Percentiles rank a stretch among this genome's conserved stretches.
These are phyloP conservation scores for Nomada flava DNA, from an alignment of 2,888 invertebrate species.

Conservation along the genomic window DNA sequence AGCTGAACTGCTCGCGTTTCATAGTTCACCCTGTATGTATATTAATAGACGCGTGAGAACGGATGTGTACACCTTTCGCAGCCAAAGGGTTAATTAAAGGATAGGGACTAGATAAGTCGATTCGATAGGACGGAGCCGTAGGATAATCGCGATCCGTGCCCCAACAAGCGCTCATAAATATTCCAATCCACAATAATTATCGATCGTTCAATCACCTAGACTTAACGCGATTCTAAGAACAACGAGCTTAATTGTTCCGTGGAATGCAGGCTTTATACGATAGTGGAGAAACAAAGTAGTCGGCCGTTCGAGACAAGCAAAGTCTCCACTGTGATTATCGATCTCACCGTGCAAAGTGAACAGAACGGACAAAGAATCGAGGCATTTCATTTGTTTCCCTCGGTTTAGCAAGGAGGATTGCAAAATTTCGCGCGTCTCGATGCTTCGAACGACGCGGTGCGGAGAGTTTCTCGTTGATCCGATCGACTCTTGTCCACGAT, in stretches of 20 bases:
- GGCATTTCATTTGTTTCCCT: constrained; percentile 2
- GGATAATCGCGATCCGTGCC: neutral
- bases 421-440: constrained; percentile 1
- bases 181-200: neutral
- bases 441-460: neutral
- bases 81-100: no score
- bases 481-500: constrained; percentile 15
- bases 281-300: neutral
- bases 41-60: no score
- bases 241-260: constrained; percentile 1
- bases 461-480: neutral
- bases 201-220: constrained; percentile 6
- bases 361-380: neutral
- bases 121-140: neutral
- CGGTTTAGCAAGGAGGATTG: constrained; percentile 12
- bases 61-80: no score
- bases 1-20: no score
- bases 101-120: no score
- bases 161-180: constrained; percentile 3
- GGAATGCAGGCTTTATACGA: neutral
- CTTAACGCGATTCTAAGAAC: constrained; percentile 5
- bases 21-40: no score
- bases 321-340: constrained; percentile 20
- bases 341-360: neutral
- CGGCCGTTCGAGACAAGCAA: neutral